These are phyloP conservation scores for Hoplodrina ambigua DNA, from an alignment of 2,888 invertebrate species.

Conservation along the genomic window DNA sequence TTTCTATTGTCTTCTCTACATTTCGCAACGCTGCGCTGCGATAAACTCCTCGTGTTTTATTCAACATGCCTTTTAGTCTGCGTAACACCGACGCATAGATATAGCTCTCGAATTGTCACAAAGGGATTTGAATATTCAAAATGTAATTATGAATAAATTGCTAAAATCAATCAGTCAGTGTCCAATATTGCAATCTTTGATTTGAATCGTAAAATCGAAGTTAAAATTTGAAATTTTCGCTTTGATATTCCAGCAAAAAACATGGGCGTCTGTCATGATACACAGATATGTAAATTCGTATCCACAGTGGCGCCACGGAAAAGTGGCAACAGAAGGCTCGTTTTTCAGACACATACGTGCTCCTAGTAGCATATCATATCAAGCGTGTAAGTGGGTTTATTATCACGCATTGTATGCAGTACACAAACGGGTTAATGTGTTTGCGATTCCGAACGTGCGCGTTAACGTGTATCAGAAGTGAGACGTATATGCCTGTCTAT, in stretches of 20 bases:
- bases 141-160: background rate
- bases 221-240: background rate
- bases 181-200: background rate
- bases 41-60: slow-evolving; percentile 21
- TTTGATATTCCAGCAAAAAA: background rate
- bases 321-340: slow-evolving; percentile 17
- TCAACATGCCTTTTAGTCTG: background rate
- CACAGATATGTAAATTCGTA: slow-evolving; percentile 19
- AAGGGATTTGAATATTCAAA: slow-evolving; percentile 2
- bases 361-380: background rate
- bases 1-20: slow-evolving; percentile 21
- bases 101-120: background rate
- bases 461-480: slow-evolving; percentile 18
- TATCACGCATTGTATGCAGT: slow-evolving; percentile 26
- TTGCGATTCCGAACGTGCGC: slow-evolving; percentile 26
- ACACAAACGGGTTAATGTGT: slow-evolving; percentile 35
- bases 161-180: background rate
- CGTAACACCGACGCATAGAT: background rate
- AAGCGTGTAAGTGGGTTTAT: slow-evolving; percentile 5
- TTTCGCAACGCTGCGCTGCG: slow-evolving; percentile 12
- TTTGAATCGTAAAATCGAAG: background rate
- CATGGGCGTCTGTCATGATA: background rate
- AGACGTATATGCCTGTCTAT: slow-evolving; percentile 23
- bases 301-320: slow-evolving; percentile 1
- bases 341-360: background rate